These are phyloP conservation scores for Manis javanica DNA, from an alignment of 2,797 vertebrate genomes.

Conservation along the genomic window DNA sequence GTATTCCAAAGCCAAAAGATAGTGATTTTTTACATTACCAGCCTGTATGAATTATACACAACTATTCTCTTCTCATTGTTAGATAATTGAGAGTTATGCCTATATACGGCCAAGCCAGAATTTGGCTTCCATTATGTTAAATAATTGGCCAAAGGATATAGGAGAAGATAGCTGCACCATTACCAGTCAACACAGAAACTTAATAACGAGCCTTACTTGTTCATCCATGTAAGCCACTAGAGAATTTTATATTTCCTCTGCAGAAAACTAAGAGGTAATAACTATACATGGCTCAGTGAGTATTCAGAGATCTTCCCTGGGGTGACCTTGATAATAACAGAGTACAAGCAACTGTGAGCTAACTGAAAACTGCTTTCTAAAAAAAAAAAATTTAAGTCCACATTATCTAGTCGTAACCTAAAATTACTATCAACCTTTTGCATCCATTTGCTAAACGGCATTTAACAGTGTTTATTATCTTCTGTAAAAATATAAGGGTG, in stretches of 20 bases:
- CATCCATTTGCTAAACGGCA: slow-evolving; percentile 49
- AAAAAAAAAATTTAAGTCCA: slow-evolving; percentile 8
- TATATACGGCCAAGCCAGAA: not conserved
- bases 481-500: slow-evolving; percentile 18
- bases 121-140: not conserved
- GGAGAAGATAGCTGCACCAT: not conserved
- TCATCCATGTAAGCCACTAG: not conserved
- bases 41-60: not conserved
- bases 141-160: not conserved
- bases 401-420: slow-evolving; percentile 57
- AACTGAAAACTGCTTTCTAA: slow-evolving; percentile 62
- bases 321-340: slow-evolving; percentile 57
- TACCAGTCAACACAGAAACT: slow-evolving; percentile 38
- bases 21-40: not conserved
- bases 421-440: slow-evolving; percentile 64
- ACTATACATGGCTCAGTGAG: not conserved
- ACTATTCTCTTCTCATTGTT: not conserved
- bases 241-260: not conserved
- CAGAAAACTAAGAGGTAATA: slow-evolving; percentile 45
- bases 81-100: not conserved
- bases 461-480: slow-evolving; percentile 54
- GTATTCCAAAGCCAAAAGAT: not conserved
- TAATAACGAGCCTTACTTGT: not conserved
- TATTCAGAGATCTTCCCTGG: not conserved
- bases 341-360: slow-evolving; percentile 50